Evolutionary conservation across 2,888 invertebrate species (phyloP).

Genomic region (Tipula vernalis): DNA sequence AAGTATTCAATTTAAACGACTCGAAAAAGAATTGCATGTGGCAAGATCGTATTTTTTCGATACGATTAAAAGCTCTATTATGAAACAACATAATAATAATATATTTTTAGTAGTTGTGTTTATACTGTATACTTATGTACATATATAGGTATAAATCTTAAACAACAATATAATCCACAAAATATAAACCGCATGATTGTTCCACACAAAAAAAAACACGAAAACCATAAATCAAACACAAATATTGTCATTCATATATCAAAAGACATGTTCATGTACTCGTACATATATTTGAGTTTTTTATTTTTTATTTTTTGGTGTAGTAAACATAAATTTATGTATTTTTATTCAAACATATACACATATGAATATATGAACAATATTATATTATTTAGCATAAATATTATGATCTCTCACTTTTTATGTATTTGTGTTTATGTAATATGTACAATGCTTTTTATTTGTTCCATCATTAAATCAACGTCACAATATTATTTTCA

Average conservation of each 20-base stretch:
- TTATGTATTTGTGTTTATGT: neutral
- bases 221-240: neutral
- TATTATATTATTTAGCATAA: neutral
- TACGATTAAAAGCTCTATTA: neutral
- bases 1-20: neutral
- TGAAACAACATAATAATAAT: neutral
- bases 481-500: neutral
- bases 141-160: neutral
- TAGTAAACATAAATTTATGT: neutral
- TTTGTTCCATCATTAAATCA: neutral
- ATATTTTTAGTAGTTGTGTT: neutral
- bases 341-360: neutral
- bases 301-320: neutral
- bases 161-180: neutral
- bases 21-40: neutral
- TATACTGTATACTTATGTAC: too few species aligned
- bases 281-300: neutral
- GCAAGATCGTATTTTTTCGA: neutral
- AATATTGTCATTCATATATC: neutral
- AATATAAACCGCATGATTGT: neutral
- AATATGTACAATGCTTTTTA: neutral
- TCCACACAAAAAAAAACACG: neutral
- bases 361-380: neutral
- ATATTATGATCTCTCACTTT: neutral
- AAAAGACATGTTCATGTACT: neutral